Evolutionary conservation across 1,140 invertebrate species (phyloP).

Genomic region (Anoplophora glabripennis): DNA sequence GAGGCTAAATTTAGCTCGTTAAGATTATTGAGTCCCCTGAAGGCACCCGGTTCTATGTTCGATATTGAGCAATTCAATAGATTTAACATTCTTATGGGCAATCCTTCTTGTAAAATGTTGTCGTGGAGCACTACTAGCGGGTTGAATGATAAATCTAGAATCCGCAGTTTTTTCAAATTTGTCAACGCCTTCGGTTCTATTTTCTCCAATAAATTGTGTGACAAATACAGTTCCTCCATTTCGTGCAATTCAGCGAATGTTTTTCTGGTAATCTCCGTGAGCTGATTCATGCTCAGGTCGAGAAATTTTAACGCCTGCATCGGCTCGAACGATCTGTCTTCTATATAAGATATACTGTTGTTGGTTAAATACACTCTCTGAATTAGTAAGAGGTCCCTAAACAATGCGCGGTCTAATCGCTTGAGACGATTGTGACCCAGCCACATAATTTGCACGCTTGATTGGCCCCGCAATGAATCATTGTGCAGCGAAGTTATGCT

Average conservation of each 20-base stretch:
- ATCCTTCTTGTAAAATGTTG: conserved; percentile 59
- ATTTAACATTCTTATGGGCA: conserved; percentile 58
- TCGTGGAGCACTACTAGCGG: conserved; percentile 55
- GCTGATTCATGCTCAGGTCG: conserved; percentile 73
- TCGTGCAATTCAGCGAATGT: conserved; percentile 70
- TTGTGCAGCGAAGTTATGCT: conserved; percentile 73
- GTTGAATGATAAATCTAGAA: conserved; percentile 64
- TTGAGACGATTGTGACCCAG: conserved; percentile 77
- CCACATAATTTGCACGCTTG: conserved; percentile 82
- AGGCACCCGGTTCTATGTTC: conserved; percentile 62
- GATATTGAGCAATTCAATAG: conserved; percentile 61
- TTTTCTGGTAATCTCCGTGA: conserved; percentile 62
- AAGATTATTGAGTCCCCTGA: conserved; percentile 62
- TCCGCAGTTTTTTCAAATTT: conserved; percentile 58
- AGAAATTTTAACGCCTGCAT: conserved; percentile 74
- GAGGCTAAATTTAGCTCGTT: conserved; percentile 68
- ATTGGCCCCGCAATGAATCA: conserved; percentile 73
- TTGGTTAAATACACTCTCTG: conserved; percentile 79
- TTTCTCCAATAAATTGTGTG: conserved; percentile 56
- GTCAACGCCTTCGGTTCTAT: conserved; percentile 61
- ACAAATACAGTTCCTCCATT: conserved; percentile 64
- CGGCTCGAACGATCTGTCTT: conserved; percentile 73
- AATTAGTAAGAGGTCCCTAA: conserved; percentile 70
- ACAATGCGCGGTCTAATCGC: conserved; percentile 68
- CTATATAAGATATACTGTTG: conserved; percentile 76